Evolutionary conservation across 1,140 invertebrate species (phyloP).

Genomic region (Brachionus rotundiformis): DNA sequence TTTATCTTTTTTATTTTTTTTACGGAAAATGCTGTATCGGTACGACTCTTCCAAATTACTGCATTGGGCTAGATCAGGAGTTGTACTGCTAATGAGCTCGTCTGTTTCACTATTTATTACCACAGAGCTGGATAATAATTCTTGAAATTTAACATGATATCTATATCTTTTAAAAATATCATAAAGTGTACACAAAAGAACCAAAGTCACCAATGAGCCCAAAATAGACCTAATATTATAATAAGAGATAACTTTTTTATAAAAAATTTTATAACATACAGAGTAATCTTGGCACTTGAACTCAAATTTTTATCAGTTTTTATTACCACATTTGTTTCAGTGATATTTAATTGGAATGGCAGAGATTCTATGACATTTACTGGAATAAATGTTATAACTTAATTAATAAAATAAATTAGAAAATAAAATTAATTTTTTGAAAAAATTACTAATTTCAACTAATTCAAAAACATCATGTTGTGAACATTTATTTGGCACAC

Average conservation of each 20-base stretch:
- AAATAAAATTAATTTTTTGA: neutral
- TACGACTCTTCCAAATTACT: neutral
- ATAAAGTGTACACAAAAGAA: neutral
- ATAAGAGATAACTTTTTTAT: neutral
- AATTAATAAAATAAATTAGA: neutral
- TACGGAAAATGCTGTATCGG: neutral
- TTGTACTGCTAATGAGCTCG: neutral
- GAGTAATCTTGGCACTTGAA: neutral
- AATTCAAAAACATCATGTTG: slow-evolving; percentile 34
- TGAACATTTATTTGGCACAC: slow-evolving; percentile 42
- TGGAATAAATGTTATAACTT: neutral
- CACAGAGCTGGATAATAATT: neutral
- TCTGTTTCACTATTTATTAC: slow-evolving; percentile 21
- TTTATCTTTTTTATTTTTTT: neutral
- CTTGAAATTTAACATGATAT: slow-evolving; percentile 14
- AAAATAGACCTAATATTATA: neutral
- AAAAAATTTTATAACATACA: neutral
- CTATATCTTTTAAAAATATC: slow-evolving; percentile 3
- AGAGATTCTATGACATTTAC: neutral
- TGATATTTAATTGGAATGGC: neutral
- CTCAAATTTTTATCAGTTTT: neutral
- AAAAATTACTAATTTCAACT: too few relatives aligned
- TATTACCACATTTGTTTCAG: neutral
- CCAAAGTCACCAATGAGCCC: neutral
- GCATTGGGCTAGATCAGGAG: neutral